Base-by-base conservation (phyloP, 2,113 vertebrate genomes). In the Brachyistius frenatus region DNA sequence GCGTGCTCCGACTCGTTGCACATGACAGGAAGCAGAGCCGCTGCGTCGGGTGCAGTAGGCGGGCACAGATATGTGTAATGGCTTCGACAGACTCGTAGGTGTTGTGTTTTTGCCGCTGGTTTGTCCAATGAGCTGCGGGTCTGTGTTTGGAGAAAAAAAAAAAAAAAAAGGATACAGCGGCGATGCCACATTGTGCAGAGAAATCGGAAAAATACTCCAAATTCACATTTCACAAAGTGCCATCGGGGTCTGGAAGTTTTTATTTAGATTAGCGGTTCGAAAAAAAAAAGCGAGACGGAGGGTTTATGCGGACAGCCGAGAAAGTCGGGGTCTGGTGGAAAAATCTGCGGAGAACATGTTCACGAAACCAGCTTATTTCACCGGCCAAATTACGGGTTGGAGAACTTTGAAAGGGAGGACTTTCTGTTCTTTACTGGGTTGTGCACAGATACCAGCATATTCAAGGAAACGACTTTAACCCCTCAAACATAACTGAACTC, bases 21-120 rank as follows among this genome's bases (percentile, higher is more conserved):
- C 86, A 85, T 91, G 91, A 89, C 92, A 92, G 91, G 92, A 93
- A 93, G 83, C 72, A 10, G 79, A 70, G 83, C 81, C 41, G 73
- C 79, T 63, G 82, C 52, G 66, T 44, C 0, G 67, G 61, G 41
- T 73, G 80, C 68, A 66, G 61, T 11, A 56, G 64, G 53, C 14
- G 56, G 5, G 67, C 52, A 33, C 68, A 58, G 69, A 49, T 16
- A 3, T 50, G 47, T 50, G 66, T 83, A 82, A 88, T 85, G 81
- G 56, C 35, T 89, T 86, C 61, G 58, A 3, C 81, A 88, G 91
- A 80, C 78, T 53, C 8, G 33, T n/a, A 58, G 58, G 35, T 47
- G 73, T 78, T 64, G 61, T 53, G 66, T 55, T 62, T 23, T 35
- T 65, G 54, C 56, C 31, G 64, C 69, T 47, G 31, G 13, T 37